Evolutionary conservation across 2,113 vertebrate species (phyloP).

Genomic region (Hippocampus zosterae): DNA sequence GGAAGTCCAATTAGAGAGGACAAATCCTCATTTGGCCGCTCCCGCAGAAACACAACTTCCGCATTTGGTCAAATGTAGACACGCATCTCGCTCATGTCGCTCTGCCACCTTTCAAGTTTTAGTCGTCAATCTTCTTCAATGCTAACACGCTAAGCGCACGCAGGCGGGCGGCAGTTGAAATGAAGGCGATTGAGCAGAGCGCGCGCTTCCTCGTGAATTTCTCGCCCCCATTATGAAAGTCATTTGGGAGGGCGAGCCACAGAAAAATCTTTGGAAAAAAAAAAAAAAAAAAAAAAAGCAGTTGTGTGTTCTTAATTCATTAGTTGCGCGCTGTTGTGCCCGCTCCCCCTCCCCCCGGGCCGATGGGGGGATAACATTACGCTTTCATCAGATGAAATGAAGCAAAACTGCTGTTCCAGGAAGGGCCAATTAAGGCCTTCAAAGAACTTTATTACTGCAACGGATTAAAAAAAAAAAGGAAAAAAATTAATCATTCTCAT

Average conservation of each 20-base stretch:
- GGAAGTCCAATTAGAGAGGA: neutral
- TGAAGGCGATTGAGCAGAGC: conserved; percentile 42
- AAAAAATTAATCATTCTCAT: conserved; percentile 70
- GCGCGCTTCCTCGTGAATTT: conserved; percentile 48
- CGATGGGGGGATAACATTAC: conserved; percentile 49
- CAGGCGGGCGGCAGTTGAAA: conserved; percentile 13
- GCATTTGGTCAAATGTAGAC: neutral
- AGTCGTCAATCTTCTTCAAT: conserved; percentile 28
- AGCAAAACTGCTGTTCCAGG: conserved; percentile 66
- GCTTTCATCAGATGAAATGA: conserved; percentile 74
- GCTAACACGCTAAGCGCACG: conserved; percentile 37
- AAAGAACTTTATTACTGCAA: conserved; percentile 72
- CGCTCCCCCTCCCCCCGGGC: conserved; percentile 37
- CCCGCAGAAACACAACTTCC: neutral
- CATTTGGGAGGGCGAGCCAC: conserved; percentile 22
- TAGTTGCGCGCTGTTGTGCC: conserved; percentile 69
- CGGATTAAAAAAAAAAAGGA: conserved; percentile 53
- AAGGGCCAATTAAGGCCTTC: conserved; percentile 73
- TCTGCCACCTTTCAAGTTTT: conserved; percentile 39
- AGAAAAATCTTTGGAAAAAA: neutral
- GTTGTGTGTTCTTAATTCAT: conserved; percentile 69
- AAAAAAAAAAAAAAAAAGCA: conserved; percentile 22
- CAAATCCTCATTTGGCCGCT: neutral
- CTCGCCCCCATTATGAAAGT: conserved; percentile 54
- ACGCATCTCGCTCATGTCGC: conserved; percentile 9